Percentiles rank a stretch among this genome's conserved stretches.
phyloP scores from a whole-genome alignment of 2,888 invertebrate genomes.

The Limnephilus rhombicus region DNA sequence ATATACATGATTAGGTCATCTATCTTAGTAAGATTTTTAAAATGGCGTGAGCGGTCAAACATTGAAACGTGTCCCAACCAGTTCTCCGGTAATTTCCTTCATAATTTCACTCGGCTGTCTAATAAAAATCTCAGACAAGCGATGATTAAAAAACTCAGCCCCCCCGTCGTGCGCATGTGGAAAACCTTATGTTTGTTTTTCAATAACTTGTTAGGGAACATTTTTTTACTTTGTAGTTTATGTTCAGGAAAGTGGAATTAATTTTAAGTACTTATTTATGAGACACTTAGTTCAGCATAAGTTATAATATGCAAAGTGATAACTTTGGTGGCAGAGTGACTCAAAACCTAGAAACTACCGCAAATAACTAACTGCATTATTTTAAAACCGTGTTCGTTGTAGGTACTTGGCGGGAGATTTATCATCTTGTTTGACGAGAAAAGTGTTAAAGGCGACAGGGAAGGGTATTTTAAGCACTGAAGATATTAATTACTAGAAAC shows the following conservation, averaged over 20 bases:
- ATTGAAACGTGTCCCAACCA: neutral
- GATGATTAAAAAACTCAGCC: conserved; percentile 12
- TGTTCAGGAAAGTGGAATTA: neutral
- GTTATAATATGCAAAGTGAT: too few species aligned
- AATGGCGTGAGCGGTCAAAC: neutral
- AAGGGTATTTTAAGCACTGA: too few species aligned
- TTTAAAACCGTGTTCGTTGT: too few species aligned
- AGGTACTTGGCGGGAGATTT: too few species aligned
- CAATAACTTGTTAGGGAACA: conserved; percentile 16
- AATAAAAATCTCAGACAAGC: conserved; percentile 41
- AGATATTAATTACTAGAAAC: too few species aligned
- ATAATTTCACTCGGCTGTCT: conserved; percentile 43
- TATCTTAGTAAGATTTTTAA: neutral
- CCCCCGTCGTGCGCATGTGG: conserved; percentile 33
- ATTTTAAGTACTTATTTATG: neutral
- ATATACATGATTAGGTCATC: neutral
- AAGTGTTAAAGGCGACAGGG: too few species aligned
- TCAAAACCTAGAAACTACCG: too few species aligned
- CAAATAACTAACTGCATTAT: too few species aligned
- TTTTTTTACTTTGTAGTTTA: conserved; percentile 10
- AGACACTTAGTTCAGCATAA: too few species aligned
- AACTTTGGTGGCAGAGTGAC: too few species aligned
- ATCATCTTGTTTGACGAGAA: too few species aligned
- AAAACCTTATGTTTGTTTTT: conserved; percentile 37
- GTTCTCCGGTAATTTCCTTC: conserved; percentile 14